Percentiles rank a stretch among this genome's conserved stretches.
These are phyloP conservation scores for Aphelinus certus DNA, from an alignment of 1,140 invertebrate genomes.

Conservation along the genomic window DNA sequence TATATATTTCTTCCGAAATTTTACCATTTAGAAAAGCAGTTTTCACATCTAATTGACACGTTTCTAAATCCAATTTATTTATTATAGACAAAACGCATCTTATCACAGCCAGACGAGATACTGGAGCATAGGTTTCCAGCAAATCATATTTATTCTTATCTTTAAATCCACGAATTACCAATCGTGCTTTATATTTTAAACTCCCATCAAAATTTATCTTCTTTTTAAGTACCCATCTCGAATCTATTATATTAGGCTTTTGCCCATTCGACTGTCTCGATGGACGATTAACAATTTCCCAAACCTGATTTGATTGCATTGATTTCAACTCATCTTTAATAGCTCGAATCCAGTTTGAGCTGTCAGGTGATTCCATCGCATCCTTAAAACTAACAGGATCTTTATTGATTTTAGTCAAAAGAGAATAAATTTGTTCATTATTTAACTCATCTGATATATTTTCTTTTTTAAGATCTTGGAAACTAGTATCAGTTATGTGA, in stretches of 20 bases:
- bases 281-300: conserved; percentile 19
- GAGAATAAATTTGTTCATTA: neutral
- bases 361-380: neutral
- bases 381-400: neutral
- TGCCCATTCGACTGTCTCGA: conserved; percentile 6
- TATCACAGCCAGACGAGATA: conserved; percentile 36
- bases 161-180: conserved; percentile 37
- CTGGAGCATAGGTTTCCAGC: conserved; percentile 29
- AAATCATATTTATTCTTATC: neutral
- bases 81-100: conserved; percentile 34
- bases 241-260: conserved; percentile 16
- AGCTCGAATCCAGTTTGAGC: conserved; percentile 38
- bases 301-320: conserved; percentile 29
- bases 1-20: conserved; percentile 57
- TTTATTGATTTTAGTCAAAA: neutral
- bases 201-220: neutral
- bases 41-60: conserved; percentile 54
- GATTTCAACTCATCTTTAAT: conserved; percentile 33
- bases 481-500: too few species aligned
- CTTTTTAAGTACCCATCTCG: conserved; percentile 13
- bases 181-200: conserved; percentile 32
- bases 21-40: conserved; percentile 55
- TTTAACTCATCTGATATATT: too few species aligned
- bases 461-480: too few species aligned
- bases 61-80: conserved; percentile 41